Evolutionary conservation across 1,140 invertebrate genomes (phyloP), one percentile per base, ranked within the genome.

Genomic region (Drosophila tropicalis): DNA sequence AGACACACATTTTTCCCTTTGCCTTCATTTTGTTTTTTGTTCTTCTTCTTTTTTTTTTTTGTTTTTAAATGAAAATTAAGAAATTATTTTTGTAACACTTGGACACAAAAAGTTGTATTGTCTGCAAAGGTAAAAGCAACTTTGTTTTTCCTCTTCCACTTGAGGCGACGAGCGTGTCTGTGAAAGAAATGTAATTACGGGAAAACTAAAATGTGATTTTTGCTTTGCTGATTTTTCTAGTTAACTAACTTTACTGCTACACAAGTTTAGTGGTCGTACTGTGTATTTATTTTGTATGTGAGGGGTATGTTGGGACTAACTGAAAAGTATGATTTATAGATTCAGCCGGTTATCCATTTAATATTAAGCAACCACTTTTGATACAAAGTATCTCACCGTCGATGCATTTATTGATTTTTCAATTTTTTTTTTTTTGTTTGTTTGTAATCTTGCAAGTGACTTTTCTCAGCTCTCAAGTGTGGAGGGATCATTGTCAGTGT

Each of bases 1-100:
- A 56, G 75, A 75, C 67, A 71, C 22, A 51, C 19, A 12, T 5
- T 6, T 19, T 17, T 9, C 5, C 44, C 7, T 64, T 69, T 62
- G 32, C 36, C 44, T 19, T 17, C 2, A 9, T 6, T 0, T 2
- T 25, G 1, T 10, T 19, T 22, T 12, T 22, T 3, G 7, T 47
- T 19, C n/a, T 4, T 9, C 44, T 0, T 3, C 0, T 4, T 44
- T 36, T 19, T 40, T 12, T 39, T 39, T 39, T 12, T 10, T 64
- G 72, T 66, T 75, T 76, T 62, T 62, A 25, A 39, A 40, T 62
- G 36, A 62, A 41, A 44, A 40, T 62, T 62, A 62, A 62, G 60
- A 40, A 62, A 62, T 62, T 62, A 44, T 44, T 62, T 62, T 62
- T 40, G 60, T 39, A 74, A 60, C 56, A 39, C 56, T 58, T 58